These are phyloP conservation scores for Chloroceryle inda DNA, from an alignment of 2,797 vertebrate genomes.

Conservation along the genomic window DNA sequence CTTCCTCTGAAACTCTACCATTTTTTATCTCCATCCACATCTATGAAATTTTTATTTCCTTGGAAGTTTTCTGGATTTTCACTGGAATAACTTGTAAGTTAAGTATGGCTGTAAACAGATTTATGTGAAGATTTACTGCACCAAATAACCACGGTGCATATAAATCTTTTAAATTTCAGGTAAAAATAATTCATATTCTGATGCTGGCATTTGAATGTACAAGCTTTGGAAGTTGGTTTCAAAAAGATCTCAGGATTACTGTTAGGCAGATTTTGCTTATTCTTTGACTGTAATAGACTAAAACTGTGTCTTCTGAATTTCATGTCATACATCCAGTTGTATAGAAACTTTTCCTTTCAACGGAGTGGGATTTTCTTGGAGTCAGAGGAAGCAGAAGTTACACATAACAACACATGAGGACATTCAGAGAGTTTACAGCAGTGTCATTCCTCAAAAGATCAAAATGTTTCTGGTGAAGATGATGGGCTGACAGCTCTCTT, in stretches of 20 bases:
- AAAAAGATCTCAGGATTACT: not conserved
- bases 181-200: not conserved
- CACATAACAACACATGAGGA: fast-evolving
- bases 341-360: not conserved
- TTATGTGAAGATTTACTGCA: not conserved
- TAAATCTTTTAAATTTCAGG: not conserved
- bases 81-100: not conserved
- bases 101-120: not conserved
- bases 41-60: not conserved
- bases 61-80: conserved; percentile 10
- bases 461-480: not conserved
- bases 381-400: not conserved
- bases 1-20: not conserved
- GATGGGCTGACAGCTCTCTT: not conserved
- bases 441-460: not conserved
- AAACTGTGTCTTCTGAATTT: not conserved
- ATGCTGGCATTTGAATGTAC: not conserved
- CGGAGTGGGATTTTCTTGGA: not conserved
- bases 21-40: conserved; percentile 1
- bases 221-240: not conserved
- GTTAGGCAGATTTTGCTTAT: not conserved
- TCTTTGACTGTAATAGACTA: not conserved
- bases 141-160: not conserved
- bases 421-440: not conserved
- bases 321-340: not conserved